phyloP scores from a whole-genome alignment of 2,113 vertebrate genomes.

The Microtus ochrogaster region DNA sequence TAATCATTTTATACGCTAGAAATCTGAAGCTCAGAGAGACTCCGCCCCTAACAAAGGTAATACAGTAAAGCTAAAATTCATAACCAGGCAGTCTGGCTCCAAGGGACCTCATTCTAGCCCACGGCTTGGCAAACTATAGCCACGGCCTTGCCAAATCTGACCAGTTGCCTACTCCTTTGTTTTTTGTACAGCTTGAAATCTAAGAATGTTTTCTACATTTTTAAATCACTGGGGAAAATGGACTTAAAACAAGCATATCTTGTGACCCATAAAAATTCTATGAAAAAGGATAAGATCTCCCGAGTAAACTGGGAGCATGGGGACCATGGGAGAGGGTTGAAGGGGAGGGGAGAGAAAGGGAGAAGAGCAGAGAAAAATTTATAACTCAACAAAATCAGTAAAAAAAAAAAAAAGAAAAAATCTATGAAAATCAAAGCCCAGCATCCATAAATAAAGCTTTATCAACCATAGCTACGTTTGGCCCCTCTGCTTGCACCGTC shows the following conservation, averaged over 20 bases:
- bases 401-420: slow-evolving; percentile 59
- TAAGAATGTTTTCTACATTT: slow-evolving; percentile 50
- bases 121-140: not conserved
- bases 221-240: slow-evolving; percentile 2
- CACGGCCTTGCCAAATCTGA: not conserved
- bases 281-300: not conserved
- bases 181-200: not conserved
- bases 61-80: not conserved
- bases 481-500: not conserved
- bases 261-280: slow-evolving; percentile 41
- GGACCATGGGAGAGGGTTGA: no score
- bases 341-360: no score
- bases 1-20: not conserved
- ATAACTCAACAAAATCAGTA: no score
- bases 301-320: no score
- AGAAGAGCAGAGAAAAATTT: no score
- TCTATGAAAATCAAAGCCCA: slow-evolving; percentile 9
- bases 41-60: not conserved
- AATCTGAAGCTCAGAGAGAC: not conserved
- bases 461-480: not conserved
- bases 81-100: not conserved
- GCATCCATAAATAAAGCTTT: slow-evolving; percentile 50
- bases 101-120: not conserved
- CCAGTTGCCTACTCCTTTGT: not conserved
- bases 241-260: slow-evolving; percentile 58